phyloP scores from a whole-genome alignment of 2,113 vertebrate genomes.

The Trichechus manatus region DNA sequence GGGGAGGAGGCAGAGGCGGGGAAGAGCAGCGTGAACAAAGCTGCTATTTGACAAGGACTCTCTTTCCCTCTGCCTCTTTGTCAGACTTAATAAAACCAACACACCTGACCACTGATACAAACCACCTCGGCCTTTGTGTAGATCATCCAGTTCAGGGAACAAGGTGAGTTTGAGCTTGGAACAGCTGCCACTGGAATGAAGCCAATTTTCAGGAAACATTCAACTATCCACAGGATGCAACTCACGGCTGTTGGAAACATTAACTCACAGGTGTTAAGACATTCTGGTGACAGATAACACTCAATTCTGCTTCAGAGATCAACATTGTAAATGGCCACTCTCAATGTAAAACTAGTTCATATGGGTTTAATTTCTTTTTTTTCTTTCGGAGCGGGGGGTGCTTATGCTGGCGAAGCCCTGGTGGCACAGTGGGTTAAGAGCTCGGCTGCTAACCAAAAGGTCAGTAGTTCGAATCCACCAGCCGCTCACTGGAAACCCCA shows the following conservation, averaged over 20 bases:
- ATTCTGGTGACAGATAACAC: background rate
- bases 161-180: background rate
- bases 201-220: background rate
- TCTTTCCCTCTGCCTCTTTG: background rate
- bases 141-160: background rate
- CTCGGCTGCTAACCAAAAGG: too few species aligned
- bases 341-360: conserved; percentile 1
- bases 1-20: too few species aligned
- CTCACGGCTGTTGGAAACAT: background rate
- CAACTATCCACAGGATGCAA: background rate
- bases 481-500: too few species aligned
- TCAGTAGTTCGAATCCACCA: too few species aligned
- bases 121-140: background rate
- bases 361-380: background rate
- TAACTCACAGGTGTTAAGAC: background rate
- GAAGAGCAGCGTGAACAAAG: background rate
- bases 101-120: background rate
- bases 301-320: conserved; percentile 14
- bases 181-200: background rate
- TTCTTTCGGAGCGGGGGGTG: too few species aligned
- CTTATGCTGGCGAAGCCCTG: too few species aligned
- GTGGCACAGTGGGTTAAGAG: too few species aligned
- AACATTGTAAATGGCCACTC: conserved; percentile 14
- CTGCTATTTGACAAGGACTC: background rate
- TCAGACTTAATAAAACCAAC: conserved; percentile 28